Evolutionary conservation across 2,113 vertebrate genomes (phyloP).

Genomic region (Silurus asotus): DNA sequence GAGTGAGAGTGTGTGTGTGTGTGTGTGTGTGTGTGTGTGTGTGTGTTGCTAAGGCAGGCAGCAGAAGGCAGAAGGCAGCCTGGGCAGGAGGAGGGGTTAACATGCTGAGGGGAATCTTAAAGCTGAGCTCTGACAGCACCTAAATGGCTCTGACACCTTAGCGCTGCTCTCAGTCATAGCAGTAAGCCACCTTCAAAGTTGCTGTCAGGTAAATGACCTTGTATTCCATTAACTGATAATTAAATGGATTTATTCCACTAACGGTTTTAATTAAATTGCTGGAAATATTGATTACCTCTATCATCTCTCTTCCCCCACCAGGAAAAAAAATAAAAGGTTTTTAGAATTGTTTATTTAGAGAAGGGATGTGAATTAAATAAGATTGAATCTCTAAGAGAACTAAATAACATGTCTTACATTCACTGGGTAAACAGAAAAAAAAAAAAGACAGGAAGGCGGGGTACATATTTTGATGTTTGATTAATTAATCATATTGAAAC

Average conservation of each 20-base stretch:
- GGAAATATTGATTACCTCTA: conserved; percentile 99
- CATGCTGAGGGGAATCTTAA: conserved; percentile 79
- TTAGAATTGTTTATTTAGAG: conserved; percentile 95
- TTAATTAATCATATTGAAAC: conserved; percentile 98
- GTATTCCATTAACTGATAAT: conserved; percentile 99
- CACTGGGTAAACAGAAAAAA: conserved; percentile 86
- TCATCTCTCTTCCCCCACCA: conserved; percentile 90
- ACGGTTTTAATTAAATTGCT: conserved; percentile 99
- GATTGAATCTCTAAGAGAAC: conserved; percentile 88
- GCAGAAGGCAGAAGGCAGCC: conserved; percentile 38
- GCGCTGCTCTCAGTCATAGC: conserved; percentile 85
- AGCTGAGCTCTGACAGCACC: conserved; percentile 86
- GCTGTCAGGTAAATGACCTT: conserved; percentile 98
- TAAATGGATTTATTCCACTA: conserved; percentile 99
- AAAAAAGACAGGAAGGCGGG: conserved; percentile 61
- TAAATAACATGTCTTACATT: conserved; percentile 84
- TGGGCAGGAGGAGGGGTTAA: conserved; percentile 72
- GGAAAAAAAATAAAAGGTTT: conserved; percentile 89
- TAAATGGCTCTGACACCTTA: conserved; percentile 88
- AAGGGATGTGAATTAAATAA: conserved; percentile 87
- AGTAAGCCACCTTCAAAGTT: conserved; percentile 93
- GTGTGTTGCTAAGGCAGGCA: conserved; percentile 38
- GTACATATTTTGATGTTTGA: conserved; percentile 85
- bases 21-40: conserved; percentile 33
- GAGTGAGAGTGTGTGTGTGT: conserved; percentile 29